A percentile compares a stretch with the other conserved stretches of the same genome.
Conservation (phyloP, 2,797 vertebrate species). For the Rhinichthys osculus region DNA sequence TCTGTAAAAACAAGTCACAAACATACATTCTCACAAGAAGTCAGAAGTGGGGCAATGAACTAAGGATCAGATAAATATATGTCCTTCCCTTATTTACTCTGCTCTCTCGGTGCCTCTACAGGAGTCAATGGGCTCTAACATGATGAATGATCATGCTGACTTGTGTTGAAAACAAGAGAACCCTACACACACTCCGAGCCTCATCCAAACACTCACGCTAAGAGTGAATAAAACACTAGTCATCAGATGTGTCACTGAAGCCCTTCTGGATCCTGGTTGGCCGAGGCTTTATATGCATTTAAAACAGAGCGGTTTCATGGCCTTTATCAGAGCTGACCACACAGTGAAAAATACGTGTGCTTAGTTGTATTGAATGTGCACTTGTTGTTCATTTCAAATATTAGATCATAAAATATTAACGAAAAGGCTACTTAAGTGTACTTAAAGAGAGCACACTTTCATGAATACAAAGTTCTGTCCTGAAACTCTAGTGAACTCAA, state of each 20-base stretch:
- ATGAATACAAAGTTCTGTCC: no score
- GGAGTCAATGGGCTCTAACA: conserved; percentile 79
- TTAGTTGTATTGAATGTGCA: no score
- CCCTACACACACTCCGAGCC: not conserved
- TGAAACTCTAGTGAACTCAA: no score
- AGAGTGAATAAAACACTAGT: not conserved
- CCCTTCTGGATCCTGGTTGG: not conserved
- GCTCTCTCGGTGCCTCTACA: conserved; percentile 32
- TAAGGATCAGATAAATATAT: no score
- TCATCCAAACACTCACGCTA: not conserved
- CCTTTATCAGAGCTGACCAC: not conserved
- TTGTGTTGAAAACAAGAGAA: conserved; percentile 34
- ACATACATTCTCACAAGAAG: conserved; percentile 1
- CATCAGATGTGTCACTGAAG: not conserved
- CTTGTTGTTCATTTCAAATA: no score
- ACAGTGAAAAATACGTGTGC: no score
- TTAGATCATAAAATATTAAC: no score
- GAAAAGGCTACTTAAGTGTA: no score
- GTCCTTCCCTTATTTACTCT: not conserved
- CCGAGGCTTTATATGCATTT: not conserved
- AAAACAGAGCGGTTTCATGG: not conserved
- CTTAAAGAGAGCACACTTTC: no score
- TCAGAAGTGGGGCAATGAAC: not conserved
- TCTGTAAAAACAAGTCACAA: not conserved
- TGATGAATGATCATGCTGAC: conserved; percentile 79